phyloP scores from a whole-genome alignment of 2,888 invertebrate species.

The Eupithecia subfuscata region DNA sequence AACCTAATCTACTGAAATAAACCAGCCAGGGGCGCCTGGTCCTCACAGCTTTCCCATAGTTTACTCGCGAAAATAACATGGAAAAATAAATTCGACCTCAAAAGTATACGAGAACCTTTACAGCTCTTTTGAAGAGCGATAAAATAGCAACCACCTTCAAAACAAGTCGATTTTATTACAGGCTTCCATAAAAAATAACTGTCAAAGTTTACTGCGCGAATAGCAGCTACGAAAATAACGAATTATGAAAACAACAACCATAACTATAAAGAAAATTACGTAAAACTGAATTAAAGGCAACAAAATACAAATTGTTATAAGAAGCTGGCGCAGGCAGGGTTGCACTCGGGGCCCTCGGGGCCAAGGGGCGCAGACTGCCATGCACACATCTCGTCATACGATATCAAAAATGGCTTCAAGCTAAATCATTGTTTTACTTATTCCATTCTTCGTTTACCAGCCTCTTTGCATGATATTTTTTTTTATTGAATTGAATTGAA shows the following conservation, averaged over 20 bases:
- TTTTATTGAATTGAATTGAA: too few relatives aligned
- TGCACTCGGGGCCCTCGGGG: conserved; percentile 9
- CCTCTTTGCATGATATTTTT: not conserved
- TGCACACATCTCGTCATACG: not conserved
- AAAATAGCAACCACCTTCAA: conserved; percentile 23
- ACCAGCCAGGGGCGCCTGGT: not conserved
- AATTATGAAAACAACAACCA: conserved; percentile 44
- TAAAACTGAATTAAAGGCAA: conserved; percentile 39
- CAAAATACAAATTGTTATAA: conserved; percentile 44
- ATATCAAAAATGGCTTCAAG: not conserved
- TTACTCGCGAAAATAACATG: not conserved
- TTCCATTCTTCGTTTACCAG: not conserved
- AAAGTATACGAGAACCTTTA: not conserved
- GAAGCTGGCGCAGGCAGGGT: conserved; percentile 23
- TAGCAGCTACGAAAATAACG: conserved; percentile 24
- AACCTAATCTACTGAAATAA: not conserved
- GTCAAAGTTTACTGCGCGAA: conserved; percentile 27
- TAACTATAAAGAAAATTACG: conserved; percentile 51
- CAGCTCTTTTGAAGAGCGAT: conserved; percentile 20
- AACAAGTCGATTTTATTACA: conserved; percentile 35
- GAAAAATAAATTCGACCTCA: conserved; percentile 10
- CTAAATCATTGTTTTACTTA: not conserved
- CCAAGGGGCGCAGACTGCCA: too few relatives aligned
- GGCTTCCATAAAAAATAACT: conserved; percentile 35
- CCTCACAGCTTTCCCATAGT: not conserved